Evolutionary conservation across 37 sponge, comb jelly and placozoan species (phyloP).

Genomic region (Lycopodina hypogea): DNA sequence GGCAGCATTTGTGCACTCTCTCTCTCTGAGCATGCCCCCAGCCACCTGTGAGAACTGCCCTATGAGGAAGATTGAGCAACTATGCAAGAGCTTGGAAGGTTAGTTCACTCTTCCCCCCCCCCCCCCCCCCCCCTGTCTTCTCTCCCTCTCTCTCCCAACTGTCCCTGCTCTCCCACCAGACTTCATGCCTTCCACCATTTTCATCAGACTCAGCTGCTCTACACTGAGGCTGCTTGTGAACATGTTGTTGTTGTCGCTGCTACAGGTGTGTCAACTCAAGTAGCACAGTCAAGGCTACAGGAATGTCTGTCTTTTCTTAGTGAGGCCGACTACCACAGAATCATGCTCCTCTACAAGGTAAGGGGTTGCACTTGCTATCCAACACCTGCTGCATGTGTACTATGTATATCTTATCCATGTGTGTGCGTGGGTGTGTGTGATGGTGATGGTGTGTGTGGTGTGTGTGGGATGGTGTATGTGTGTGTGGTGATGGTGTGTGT

Average conservation of each 20-base stretch:
- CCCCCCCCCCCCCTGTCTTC: background rate
- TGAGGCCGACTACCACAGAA: constrained; percentile 42
- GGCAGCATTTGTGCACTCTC: constrained; percentile 18
- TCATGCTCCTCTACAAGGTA: constrained; percentile 65
- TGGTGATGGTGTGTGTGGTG: background rate
- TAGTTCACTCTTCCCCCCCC: background rate
- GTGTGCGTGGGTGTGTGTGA: too few relatives aligned
- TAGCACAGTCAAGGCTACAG: constrained; percentile 59
- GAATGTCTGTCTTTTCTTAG: constrained; percentile 40
- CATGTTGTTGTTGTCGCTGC: background rate
- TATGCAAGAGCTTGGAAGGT: constrained; percentile 73
- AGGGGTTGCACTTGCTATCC: too few relatives aligned
- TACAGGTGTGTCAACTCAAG: constrained; percentile 46
- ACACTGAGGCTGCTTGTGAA: background rate
- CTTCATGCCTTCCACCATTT: too few relatives aligned
- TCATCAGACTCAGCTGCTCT: too few relatives aligned
- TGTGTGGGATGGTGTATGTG: background rate
- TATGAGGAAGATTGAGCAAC: constrained; percentile 54
- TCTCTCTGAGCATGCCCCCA: constrained; percentile 9
- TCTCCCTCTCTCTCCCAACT: too few relatives aligned
- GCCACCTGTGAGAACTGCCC: constrained; percentile 76
- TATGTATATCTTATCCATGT: background rate
- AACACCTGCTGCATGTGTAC: constrained; percentile 5
- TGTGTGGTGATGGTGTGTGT: too few relatives aligned
- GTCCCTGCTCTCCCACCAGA: too few relatives aligned